Base-by-base conservation (phyloP, 2,113 vertebrate genomes). In the Pao palembangensis region DNA sequence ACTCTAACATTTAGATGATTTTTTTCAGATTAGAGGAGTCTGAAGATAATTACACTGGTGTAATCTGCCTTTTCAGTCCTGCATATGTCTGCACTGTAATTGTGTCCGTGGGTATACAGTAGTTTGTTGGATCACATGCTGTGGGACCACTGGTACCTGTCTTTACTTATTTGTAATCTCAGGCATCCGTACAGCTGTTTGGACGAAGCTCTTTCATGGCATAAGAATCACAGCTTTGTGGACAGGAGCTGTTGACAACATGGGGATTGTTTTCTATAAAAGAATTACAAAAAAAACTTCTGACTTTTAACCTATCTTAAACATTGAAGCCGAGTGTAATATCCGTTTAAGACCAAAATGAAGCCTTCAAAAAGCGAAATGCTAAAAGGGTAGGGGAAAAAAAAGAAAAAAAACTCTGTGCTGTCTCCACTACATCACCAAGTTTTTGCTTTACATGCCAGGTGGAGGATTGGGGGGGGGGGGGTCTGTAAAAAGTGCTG, bases 401-500 rank as follows among this genome's bases (percentile, higher is more conserved):
- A 34, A 34, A 34, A 5, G 10, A 38, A 28, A 28, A 28, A 28
- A 28, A 28, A 4, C 6, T 7, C 25, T 28, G 25, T 7, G 6
- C 25, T 7, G 25, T 28, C 25, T 28, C 25, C 34, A 38, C 34
- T 11, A 38, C 10, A 31, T 31, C 28, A 6, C 28, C 28, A 7
- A 31, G 8, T 8, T 31, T 31, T 31, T 6, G 28, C 5, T 31
- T 31, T 6, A 55, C 57, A 53, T 65, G 58, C 53, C 71, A 85
- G 70, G 66, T 75, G 62, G 72, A 70, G 2, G 54, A 34, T 34
- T 4, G 17, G 44, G 44, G 14, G 49, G 8, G 3, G 17, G 44
- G 44, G 14, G 49, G 8, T 25, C n/a, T 66, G 53, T 38, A 21
- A 79, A 75, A 78, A 79, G n/a, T 70, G 79, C 79, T 72, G 69